Evolutionary conservation across 1,140 invertebrate genomes (phyloP).

Genomic region (Leguminivora glycinivorella): DNA sequence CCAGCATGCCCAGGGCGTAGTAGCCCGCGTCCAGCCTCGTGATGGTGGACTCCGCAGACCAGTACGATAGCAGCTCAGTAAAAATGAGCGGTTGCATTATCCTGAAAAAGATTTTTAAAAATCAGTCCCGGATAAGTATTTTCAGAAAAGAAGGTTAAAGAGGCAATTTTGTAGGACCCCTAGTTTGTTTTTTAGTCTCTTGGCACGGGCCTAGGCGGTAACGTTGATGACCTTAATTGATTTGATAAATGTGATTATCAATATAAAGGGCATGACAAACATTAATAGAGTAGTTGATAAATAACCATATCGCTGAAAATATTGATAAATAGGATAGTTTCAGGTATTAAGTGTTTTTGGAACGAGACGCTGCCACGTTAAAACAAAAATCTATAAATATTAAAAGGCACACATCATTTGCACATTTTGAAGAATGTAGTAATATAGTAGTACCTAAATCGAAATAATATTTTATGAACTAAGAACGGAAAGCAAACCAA

Average conservation of each 20-base stretch:
- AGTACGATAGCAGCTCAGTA: slow-evolving; percentile 79
- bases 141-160: not conserved
- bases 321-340: too few species aligned
- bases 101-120: slow-evolving; percentile 38
- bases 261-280: not conserved
- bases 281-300: not conserved
- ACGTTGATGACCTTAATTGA: not conserved
- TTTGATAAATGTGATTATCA: not conserved
- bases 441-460: too few species aligned
- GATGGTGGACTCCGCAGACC: slow-evolving; percentile 58
- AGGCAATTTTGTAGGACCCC: too few species aligned
- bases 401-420: too few species aligned
- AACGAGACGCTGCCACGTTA: too few species aligned
- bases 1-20: slow-evolving; percentile 64
- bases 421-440: too few species aligned
- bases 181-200: not conserved
- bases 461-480: too few species aligned
- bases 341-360: not conserved
- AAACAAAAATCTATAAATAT: too few species aligned
- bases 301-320: not conserved
- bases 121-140: not conserved
- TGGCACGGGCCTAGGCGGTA: not conserved
- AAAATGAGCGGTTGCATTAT: slow-evolving; percentile 78
- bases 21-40: slow-evolving; percentile 51
- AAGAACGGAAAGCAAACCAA: too few species aligned